Evolutionary conservation across 2,888 invertebrate genomes (phyloP).

Genomic region (Nysson spinosus): DNA sequence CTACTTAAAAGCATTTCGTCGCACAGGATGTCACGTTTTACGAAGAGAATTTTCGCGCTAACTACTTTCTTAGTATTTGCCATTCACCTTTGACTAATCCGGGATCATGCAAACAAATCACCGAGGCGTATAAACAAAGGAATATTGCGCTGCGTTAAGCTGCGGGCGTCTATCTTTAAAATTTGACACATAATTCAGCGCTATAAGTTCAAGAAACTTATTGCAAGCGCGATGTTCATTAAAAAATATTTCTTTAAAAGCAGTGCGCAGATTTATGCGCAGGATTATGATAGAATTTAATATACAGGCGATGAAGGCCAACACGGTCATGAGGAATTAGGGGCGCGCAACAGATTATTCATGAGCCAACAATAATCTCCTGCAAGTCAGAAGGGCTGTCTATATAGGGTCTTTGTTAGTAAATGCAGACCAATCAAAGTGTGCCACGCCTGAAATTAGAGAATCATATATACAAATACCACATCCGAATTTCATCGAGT

Average conservation of each 20-base stretch:
- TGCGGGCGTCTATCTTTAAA: too few relatives aligned
- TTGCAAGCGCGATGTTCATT: too few relatives aligned
- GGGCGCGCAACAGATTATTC: constrained; percentile 6
- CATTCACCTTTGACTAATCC: constrained; percentile 28
- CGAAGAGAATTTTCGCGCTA: constrained; percentile 12
- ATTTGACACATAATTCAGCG: too few relatives aligned
- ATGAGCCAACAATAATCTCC: constrained; percentile 21
- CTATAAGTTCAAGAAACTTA: too few relatives aligned
- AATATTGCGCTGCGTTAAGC: not conserved
- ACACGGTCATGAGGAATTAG: constrained; percentile 12
- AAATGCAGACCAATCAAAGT: constrained; percentile 25
- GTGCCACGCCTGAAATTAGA: constrained; percentile 36
- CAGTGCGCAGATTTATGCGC: too few relatives aligned
- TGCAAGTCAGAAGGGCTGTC: not conserved
- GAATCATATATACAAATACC: constrained; percentile 44
- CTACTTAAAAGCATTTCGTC: constrained; percentile 9
- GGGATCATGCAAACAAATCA: constrained; percentile 28
- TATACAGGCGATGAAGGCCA: constrained; percentile 4
- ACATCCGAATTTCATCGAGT: constrained; percentile 16
- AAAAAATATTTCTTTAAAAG: too few relatives aligned
- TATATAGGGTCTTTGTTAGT: constrained; percentile 13
- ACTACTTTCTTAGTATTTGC: constrained; percentile 14
- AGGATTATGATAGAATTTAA: too few relatives aligned
- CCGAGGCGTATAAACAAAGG: not conserved
- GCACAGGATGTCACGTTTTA: not conserved